Conservation (phyloP, 2,113 vertebrate genomes). For the Chaetura pelagica region DNA sequence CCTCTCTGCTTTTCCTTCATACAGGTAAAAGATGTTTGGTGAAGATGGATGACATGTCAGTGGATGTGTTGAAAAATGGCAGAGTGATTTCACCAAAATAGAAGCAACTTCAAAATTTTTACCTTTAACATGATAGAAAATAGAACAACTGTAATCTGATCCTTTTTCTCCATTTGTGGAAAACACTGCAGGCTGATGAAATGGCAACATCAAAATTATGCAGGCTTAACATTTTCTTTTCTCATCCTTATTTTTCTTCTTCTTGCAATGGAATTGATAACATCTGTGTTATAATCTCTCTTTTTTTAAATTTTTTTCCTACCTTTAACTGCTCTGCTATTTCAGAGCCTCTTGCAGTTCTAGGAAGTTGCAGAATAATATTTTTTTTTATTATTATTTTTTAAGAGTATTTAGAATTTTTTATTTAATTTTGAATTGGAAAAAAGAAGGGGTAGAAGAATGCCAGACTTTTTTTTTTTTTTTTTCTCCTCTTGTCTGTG, state of each 20-base stretch:
- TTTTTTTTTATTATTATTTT: background rate
- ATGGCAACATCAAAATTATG: background rate
- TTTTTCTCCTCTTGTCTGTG: background rate
- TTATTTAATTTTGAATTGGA: background rate
- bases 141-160: background rate
- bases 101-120: background rate
- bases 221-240: background rate
- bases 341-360: constrained; percentile 4
- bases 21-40: background rate
- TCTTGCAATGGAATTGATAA: background rate
- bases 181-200: background rate
- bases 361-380: background rate
- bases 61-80: background rate
- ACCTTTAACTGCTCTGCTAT: background rate
- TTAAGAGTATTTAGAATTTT: background rate
- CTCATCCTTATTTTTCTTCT: background rate
- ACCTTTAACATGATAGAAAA: background rate
- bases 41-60: background rate
- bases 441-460: background rate
- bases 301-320: background rate
- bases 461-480: background rate
- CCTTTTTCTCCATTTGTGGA: background rate
- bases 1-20: background rate
- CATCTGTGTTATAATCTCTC: background rate
- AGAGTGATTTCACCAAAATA: background rate